A percentile compares a stretch with the other conserved stretches of the same genome.
These are phyloP conservation scores for Drosophila busckii DNA, from an alignment of 1,140 invertebrate species.

Conservation along the genomic window DNA sequence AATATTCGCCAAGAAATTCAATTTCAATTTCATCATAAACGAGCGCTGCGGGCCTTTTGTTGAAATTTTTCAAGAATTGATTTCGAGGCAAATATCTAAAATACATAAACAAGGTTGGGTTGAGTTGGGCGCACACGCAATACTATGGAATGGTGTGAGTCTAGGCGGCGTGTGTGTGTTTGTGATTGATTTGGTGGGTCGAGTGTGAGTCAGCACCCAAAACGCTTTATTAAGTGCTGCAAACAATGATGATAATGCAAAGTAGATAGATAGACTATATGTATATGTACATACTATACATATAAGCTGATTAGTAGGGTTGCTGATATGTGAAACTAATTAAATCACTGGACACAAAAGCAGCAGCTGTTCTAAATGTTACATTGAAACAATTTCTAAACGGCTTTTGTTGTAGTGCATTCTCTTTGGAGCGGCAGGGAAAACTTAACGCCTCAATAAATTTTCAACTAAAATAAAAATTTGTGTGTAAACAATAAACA, in stretches of 20 bases:
- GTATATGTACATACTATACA: neutral
- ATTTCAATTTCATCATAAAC: conserved; percentile 60
- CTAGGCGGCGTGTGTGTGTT: neutral
- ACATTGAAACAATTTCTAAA: too few species aligned
- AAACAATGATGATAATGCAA: conserved; percentile 29
- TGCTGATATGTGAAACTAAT: too few species aligned
- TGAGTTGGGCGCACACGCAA: too few species aligned
- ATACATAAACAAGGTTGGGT: conserved; percentile 11
- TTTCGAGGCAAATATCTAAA: conserved; percentile 40
- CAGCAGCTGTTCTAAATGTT: too few species aligned
- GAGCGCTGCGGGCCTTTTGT: conserved; percentile 57
- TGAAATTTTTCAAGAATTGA: conserved; percentile 62
- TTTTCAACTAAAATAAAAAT: conserved; percentile 44
- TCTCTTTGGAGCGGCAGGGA: too few species aligned
- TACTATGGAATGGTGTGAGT: neutral
- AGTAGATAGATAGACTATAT: conserved; percentile 10
- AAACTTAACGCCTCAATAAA: conserved; percentile 38
- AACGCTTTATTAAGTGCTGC: conserved; percentile 9
- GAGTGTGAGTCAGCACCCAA: conserved; percentile 23
- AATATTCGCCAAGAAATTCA: conserved; percentile 56
- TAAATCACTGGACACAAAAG: too few species aligned
- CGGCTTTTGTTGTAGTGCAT: too few species aligned
- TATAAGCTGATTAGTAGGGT: neutral
- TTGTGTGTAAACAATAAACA: conserved; percentile 43
- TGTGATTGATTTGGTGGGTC: neutral